These are phyloP conservation scores for Andrena flavipes DNA, from an alignment of 2,888 invertebrate species.

Conservation along the genomic window DNA sequence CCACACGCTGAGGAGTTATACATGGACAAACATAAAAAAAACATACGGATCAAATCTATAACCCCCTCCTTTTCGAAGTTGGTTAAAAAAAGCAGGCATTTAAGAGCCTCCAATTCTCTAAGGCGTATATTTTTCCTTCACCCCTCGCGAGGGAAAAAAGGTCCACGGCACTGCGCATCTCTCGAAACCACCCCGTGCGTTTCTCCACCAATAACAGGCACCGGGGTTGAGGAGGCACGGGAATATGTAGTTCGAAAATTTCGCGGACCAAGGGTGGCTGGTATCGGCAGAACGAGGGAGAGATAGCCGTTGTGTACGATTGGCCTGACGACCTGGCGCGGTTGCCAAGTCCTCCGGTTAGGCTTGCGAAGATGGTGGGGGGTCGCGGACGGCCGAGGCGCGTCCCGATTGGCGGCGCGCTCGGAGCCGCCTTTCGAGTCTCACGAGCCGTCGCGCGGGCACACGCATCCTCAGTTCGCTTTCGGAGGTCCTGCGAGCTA, in stretches of 20 bases:
- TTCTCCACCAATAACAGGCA: constrained; percentile 45
- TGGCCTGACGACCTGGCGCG: constrained; percentile 46
- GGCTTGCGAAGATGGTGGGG: constrained; percentile 17
- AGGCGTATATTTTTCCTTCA: neutral
- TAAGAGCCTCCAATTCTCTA: neutral
- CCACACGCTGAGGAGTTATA: too few relatives aligned
- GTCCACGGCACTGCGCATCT: neutral
- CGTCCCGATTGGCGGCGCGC: constrained; percentile 64
- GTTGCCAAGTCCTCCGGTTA: constrained; percentile 53
- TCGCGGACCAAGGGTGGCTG: constrained; percentile 46
- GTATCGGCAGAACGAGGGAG: constrained; percentile 37
- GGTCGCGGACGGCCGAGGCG: constrained; percentile 20
- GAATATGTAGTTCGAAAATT: constrained; percentile 39
- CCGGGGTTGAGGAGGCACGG: neutral
- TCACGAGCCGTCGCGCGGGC: constrained; percentile 46
- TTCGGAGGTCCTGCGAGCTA: constrained; percentile 79
- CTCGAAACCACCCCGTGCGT: constrained; percentile 21
- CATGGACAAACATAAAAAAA: too few relatives aligned
- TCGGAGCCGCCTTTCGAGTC: constrained; percentile 69
- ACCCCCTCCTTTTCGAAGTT: too few relatives aligned
- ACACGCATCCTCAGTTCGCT: constrained; percentile 76
- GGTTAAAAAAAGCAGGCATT: too few relatives aligned
- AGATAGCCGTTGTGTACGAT: constrained; percentile 42
- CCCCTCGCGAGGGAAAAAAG: neutral
- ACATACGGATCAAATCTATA: too few relatives aligned